These are phyloP conservation scores for Gobio occitaniae DNA, from an alignment of 2,797 vertebrate species.

Conservation along the genomic window DNA sequence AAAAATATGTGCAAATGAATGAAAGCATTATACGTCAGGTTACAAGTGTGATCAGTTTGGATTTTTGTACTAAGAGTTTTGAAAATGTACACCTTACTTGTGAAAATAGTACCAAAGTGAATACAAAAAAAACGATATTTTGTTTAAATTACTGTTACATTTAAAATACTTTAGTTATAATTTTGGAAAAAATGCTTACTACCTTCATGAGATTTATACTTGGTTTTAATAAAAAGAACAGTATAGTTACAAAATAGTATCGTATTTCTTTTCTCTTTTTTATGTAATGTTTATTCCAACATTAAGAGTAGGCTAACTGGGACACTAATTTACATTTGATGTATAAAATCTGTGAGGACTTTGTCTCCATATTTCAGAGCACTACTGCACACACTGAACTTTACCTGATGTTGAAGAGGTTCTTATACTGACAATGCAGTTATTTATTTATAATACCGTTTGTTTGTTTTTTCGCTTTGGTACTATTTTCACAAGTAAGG, in stretches of 20 bases:
- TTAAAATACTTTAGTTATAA: background rate
- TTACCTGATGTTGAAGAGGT: background rate
- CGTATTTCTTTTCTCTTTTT: background rate
- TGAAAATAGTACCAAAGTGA: no score
- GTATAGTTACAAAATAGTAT: background rate
- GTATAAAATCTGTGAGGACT: no score
- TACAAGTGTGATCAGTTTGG: no score
- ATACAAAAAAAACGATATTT: background rate
- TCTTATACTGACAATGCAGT: background rate
- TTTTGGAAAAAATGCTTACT: background rate
- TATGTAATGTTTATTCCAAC: background rate
- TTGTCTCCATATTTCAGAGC: background rate
- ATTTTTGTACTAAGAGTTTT: no score
- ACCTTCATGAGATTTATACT: background rate
- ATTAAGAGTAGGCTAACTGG: background rate
- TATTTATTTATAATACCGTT: background rate
- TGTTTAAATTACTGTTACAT: background rate
- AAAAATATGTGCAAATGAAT: no score
- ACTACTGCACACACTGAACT: background rate
- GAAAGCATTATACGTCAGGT: no score
- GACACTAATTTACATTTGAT: background rate
- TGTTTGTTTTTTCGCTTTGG: no score
- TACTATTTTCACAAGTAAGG: no score
- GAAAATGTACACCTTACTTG: no score
- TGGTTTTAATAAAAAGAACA: no score